phyloP scores from a whole-genome alignment of 2,888 invertebrate species.

The Megamerina dolium region DNA sequence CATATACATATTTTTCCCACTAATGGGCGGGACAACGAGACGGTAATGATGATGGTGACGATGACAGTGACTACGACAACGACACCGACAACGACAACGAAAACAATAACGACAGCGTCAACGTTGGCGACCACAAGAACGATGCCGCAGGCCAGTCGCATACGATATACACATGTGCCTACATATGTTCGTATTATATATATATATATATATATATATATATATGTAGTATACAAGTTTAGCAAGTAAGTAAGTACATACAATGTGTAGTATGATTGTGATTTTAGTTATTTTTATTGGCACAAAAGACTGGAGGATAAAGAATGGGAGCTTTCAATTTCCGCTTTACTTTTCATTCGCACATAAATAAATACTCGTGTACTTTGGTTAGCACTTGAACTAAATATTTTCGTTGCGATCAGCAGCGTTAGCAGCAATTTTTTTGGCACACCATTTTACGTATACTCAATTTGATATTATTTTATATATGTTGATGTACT shows the following conservation, averaged over 20 bases:
- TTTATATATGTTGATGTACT: too few relatives aligned
- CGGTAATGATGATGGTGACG: background rate
- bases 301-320: background rate
- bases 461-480: too few relatives aligned
- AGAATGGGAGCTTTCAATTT: constrained; percentile 1
- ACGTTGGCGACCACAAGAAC: constrained; percentile 2
- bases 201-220: background rate
- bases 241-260: too few relatives aligned
- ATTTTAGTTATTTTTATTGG: too few relatives aligned
- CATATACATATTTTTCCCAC: too few relatives aligned
- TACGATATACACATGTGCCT: constrained; percentile 3
- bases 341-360: constrained; percentile 7
- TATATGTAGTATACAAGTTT: background rate
- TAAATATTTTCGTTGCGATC: constrained; percentile 16
- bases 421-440: too few relatives aligned
- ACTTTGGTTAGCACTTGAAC: constrained; percentile 25
- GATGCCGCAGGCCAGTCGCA: constrained; percentile 1
- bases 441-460: too few relatives aligned
- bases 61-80: background rate
- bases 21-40: background rate
- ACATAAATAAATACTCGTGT: constrained; percentile 16
- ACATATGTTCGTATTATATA: background rate
- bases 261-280: too few relatives aligned
- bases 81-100: background rate
- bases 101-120: constrained; percentile 5